phyloP scores from a whole-genome alignment of 2,888 invertebrate genomes.

The Scaptomyza cyrtandrae region DNA sequence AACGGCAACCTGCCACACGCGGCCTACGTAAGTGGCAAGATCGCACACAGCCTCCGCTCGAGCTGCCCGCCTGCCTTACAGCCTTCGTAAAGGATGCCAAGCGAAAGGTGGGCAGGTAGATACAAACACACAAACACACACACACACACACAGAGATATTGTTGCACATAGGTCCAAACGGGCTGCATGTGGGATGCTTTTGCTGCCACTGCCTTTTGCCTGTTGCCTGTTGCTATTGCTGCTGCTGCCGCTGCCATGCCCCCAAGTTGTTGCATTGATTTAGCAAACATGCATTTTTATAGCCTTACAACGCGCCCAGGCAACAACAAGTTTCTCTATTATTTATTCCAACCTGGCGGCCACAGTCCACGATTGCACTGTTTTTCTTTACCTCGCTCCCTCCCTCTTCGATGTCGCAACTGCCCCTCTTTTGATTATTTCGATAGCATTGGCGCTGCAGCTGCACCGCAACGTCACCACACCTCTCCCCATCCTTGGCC shows the following conservation, averaged over 20 bases:
- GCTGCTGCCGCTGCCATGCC: slow-evolving; percentile 68
- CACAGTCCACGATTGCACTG: slow-evolving; percentile 68
- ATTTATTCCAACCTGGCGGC: slow-evolving; percentile 75
- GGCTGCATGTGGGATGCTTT: slow-evolving; percentile 68
- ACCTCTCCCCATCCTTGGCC: background rate
- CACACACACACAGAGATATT: slow-evolving; percentile 7
- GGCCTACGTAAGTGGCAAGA: slow-evolving; percentile 81
- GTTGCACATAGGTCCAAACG: slow-evolving; percentile 39
- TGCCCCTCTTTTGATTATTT: slow-evolving; percentile 70
- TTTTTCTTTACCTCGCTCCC: slow-evolving; percentile 19
- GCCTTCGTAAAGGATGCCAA: slow-evolving; percentile 71
- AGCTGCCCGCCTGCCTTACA: slow-evolving; percentile 25
- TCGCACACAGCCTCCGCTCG: slow-evolving; percentile 69
- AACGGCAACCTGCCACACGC: slow-evolving; percentile 78
- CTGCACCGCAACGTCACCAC: slow-evolving; percentile 23
- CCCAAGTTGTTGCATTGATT: slow-evolving; percentile 82
- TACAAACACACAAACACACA: slow-evolving; percentile 23
- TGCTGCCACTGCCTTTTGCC: slow-evolving; percentile 36
- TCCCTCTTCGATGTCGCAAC: background rate
- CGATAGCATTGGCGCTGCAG: slow-evolving; percentile 63
- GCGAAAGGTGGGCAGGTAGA: slow-evolving; percentile 73
- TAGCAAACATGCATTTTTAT: slow-evolving; percentile 81
- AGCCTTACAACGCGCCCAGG: slow-evolving; percentile 78
- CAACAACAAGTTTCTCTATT: slow-evolving; percentile 79
- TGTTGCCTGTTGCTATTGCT: slow-evolving; percentile 43